These are phyloP conservation scores for Synergus gifuensis DNA, from an alignment of 2,888 invertebrate genomes.

Conservation along the genomic window DNA sequence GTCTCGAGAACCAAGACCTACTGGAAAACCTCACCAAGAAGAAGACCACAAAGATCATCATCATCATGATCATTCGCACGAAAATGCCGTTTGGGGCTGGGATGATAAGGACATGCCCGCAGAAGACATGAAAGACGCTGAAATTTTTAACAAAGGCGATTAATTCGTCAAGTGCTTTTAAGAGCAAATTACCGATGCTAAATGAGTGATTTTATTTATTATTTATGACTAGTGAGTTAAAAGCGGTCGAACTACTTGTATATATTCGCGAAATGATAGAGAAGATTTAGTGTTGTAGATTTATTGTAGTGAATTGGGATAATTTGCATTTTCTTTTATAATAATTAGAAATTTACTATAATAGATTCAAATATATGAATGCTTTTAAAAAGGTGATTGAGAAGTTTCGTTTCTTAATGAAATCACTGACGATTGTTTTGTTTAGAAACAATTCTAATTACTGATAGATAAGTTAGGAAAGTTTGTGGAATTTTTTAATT, in stretches of 20 bases:
- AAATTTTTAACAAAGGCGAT: conserved; percentile 71
- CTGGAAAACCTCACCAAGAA: conserved; percentile 38
- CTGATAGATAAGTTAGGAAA: background rate
- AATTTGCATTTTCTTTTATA: background rate
- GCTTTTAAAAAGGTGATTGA: background rate
- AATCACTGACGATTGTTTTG: background rate
- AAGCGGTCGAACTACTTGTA: conserved; percentile 18
- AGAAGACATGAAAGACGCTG: conserved; percentile 81
- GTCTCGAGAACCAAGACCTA: conserved; percentile 66
- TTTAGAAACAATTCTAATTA: background rate
- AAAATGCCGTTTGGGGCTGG: conserved; percentile 87
- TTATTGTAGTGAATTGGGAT: background rate
- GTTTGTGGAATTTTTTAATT: background rate
- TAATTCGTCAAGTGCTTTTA: conserved; percentile 48
- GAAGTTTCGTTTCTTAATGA: background rate
- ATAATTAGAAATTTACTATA: background rate
- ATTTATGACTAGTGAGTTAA: background rate
- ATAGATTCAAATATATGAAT: background rate
- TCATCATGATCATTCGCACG: conserved; percentile 77
- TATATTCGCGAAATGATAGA: conserved; percentile 21
- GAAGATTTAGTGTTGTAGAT: background rate
- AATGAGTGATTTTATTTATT: conserved; percentile 39
- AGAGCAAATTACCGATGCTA: background rate
- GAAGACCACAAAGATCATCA: conserved; percentile 74
- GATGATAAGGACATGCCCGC: conserved; percentile 87